phyloP scores from a whole-genome alignment of 2,888 invertebrate genomes.

The Pachymerium ferrugineum region DNA sequence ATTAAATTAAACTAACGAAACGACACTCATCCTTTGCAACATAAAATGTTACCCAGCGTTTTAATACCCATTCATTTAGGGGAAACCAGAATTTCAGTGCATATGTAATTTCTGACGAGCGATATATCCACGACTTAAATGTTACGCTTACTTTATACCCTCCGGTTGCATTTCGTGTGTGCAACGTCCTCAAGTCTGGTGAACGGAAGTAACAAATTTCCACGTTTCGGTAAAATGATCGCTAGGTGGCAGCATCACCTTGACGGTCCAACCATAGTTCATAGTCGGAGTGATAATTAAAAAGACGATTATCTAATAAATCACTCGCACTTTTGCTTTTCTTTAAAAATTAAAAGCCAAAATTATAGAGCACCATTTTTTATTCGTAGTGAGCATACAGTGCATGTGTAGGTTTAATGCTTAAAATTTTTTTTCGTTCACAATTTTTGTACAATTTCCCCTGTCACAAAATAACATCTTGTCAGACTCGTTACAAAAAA shows the following conservation, averaged over 20 bases:
- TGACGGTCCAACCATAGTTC: too few species aligned
- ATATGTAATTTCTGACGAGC: neutral
- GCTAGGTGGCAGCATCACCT: too few species aligned
- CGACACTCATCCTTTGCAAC: too few species aligned
- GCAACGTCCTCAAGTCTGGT: neutral
- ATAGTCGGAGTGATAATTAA: too few species aligned
- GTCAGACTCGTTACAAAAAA: conserved; percentile 17
- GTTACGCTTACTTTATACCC: neutral
- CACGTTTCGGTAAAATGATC: too few species aligned
- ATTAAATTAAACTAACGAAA: too few species aligned
- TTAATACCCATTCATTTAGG: too few species aligned
- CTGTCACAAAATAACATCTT: conserved; percentile 1
- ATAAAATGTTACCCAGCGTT: too few species aligned
- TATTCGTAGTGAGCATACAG: conserved; percentile 17
- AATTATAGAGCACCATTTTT: neutral
- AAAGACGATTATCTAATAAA: too few species aligned
- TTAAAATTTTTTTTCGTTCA: neutral
- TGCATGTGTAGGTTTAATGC: too few species aligned
- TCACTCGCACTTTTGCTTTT: too few species aligned
- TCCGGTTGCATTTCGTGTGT: neutral
- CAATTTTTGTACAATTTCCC: neutral
- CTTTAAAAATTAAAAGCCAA: neutral
- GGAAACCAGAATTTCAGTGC: too few species aligned
- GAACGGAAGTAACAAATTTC: neutral
- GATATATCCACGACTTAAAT: neutral